Conservation (phyloP, 2,888 invertebrate genomes). For the Erpobdella octoculata region DNA sequence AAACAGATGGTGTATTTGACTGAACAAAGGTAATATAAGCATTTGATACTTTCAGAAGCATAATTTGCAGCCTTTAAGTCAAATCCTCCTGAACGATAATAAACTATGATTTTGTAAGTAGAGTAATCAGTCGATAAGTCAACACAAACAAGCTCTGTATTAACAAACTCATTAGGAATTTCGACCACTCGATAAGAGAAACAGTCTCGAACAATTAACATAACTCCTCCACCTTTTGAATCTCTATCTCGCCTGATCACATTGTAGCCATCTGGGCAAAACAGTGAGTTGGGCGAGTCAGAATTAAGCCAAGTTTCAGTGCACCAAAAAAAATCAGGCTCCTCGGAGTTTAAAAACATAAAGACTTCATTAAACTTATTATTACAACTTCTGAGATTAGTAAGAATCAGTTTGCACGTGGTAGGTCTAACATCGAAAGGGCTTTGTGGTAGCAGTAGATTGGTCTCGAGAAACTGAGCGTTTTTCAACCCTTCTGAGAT, state of each 20-base stretch:
- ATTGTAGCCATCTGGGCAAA: no score
- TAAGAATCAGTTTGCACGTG: not conserved
- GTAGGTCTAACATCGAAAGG: not conserved
- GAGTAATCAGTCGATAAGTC: not conserved
- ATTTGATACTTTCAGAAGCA: conserved; percentile 4
- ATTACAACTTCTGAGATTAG: not conserved
- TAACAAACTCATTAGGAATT: not conserved
- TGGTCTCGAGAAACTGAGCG: no score
- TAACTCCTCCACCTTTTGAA: not conserved
- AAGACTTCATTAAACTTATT: not conserved
- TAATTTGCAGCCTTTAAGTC: not conserved
- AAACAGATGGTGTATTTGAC: not conserved
- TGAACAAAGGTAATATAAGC: not conserved
- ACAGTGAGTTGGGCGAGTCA: not conserved
- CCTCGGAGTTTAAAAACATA: not conserved
- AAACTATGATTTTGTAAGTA: not conserved
- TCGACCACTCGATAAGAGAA: not conserved
- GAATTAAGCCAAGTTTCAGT: not conserved
- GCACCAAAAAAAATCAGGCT: not conserved
- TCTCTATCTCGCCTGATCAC: no score
- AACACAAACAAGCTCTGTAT: not conserved
- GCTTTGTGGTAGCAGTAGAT: not conserved
- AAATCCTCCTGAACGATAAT: conserved; percentile 13
- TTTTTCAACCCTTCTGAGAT: no score
- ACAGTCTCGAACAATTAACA: not conserved